A percentile compares a stretch with the other conserved stretches of the same genome.
Conservation (phyloP, 1,140 invertebrate genomes). For the Cyclargus thomasi region DNA sequence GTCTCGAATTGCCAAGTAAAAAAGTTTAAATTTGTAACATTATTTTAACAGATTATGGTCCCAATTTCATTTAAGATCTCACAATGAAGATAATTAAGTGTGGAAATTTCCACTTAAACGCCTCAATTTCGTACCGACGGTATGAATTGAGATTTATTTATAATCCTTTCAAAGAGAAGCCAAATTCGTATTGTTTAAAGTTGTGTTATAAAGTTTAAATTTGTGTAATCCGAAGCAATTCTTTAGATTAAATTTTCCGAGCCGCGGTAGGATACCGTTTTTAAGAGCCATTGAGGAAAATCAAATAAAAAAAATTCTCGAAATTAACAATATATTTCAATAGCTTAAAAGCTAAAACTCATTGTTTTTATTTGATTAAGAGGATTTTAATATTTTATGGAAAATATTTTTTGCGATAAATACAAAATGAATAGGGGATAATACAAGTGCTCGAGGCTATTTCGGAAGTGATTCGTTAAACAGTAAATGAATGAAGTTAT, state of each 20-base stretch:
- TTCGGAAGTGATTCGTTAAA: not conserved
- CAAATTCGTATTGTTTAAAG: not conserved
- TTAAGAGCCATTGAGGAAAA: not conserved
- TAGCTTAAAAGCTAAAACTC: not conserved
- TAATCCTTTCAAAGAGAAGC: not conserved
- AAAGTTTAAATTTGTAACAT: not conserved
- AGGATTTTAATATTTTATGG: not conserved
- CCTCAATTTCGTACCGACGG: not conserved
- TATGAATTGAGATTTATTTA: not conserved
- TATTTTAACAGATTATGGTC: not conserved
- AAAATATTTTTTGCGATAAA: no score
- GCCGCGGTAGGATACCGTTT: not conserved
- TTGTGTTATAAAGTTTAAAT: not conserved
- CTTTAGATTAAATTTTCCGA: not conserved
- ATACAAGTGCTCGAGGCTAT: not conserved
- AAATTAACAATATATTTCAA: constrained; percentile 1
- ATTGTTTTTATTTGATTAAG: not conserved
- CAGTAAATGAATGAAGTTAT: not conserved
- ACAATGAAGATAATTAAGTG: not conserved
- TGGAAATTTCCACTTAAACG: not conserved
- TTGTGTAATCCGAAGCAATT: not conserved
- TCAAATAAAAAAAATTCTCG: not conserved
- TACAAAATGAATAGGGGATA: not conserved
- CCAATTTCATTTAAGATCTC: not conserved
- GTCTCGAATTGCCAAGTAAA: not conserved